Evolutionary conservation across 2,888 invertebrate genomes (phyloP).

Genomic region (Nysson spinosus): DNA sequence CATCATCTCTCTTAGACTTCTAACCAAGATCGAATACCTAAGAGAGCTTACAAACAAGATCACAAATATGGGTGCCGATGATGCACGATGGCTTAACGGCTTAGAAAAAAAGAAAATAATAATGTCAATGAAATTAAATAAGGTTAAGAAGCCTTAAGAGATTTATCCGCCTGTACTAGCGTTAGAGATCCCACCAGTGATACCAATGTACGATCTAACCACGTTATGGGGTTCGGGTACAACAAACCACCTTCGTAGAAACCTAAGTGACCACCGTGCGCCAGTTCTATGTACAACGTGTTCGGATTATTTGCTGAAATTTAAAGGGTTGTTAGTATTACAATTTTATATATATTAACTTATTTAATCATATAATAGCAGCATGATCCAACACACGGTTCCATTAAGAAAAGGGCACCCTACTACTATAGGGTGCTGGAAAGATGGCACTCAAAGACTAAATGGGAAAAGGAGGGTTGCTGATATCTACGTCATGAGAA

Average conservation of each 20-base stretch:
- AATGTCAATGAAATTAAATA: conserved; percentile 32
- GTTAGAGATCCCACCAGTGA: conserved; percentile 87
- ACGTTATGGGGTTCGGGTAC: conserved; percentile 93
- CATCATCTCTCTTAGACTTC: background rate
- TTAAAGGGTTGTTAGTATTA: background rate
- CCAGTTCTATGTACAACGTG: conserved; percentile 87
- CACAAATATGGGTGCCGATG: conserved; percentile 20
- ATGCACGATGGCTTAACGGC: conserved; percentile 4
- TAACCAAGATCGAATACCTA: conserved; percentile 9
- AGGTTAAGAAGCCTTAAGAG: conserved; percentile 69
- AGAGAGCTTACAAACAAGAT: conserved; percentile 28
- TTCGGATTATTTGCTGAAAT: conserved; percentile 82
- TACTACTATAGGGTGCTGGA: no score
- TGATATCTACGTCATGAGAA: no score
- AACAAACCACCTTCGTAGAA: conserved; percentile 94
- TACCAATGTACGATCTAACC: conserved; percentile 94
- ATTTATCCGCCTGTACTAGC: conserved; percentile 79
- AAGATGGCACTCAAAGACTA: no score
- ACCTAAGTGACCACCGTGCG: conserved; percentile 96
- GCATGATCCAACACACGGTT: no score
- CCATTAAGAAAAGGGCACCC: no score
- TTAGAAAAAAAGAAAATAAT: conserved; percentile 33
- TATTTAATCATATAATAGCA: no score
- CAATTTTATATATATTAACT: no score
- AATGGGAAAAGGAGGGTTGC: no score